A percentile compares a stretch with the other conserved stretches of the same genome.
Conservation (phyloP, 2,113 vertebrate genomes). For the Oreotrochilus melanogaster region DNA sequence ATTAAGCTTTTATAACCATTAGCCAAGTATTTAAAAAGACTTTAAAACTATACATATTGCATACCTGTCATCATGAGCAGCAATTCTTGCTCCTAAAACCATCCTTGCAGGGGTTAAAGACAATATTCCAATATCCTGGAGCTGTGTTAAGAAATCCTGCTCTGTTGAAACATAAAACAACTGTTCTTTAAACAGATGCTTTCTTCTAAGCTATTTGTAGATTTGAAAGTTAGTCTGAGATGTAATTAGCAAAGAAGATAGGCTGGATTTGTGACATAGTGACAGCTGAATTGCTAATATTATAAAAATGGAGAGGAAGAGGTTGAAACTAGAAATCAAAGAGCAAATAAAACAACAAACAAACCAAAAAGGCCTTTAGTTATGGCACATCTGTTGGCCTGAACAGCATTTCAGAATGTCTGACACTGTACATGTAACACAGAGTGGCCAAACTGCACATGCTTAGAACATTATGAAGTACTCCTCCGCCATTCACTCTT, state of each 20-base stretch:
- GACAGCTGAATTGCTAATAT: neutral
- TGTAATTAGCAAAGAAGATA: neutral
- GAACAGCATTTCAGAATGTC: neutral
- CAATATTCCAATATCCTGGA: constrained; percentile 93
- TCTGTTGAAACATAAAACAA: constrained; percentile 81
- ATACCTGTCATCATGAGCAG: constrained; percentile 97
- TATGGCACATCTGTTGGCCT: neutral
- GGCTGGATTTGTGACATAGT: neutral
- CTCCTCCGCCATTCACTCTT: neutral
- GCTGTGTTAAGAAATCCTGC: constrained; percentile 93
- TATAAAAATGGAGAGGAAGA: neutral
- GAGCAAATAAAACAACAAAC: neutral
- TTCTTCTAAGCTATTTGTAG: neutral
- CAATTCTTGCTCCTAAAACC: constrained; percentile 93
- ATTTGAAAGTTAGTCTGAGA: neutral
- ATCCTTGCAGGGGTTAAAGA: constrained; percentile 96
- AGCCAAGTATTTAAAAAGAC: neutral
- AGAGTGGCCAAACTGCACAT: neutral
- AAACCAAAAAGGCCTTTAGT: neutral
- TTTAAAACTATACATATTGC: neutral
- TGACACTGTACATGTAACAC: neutral
- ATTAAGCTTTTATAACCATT: neutral
- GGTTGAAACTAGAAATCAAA: neutral
- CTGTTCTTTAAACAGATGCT: constrained; percentile 12
- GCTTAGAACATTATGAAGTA: neutral